phyloP scores from a whole-genome alignment of 2,888 invertebrate genomes.

The Lochmaea crataegi region DNA sequence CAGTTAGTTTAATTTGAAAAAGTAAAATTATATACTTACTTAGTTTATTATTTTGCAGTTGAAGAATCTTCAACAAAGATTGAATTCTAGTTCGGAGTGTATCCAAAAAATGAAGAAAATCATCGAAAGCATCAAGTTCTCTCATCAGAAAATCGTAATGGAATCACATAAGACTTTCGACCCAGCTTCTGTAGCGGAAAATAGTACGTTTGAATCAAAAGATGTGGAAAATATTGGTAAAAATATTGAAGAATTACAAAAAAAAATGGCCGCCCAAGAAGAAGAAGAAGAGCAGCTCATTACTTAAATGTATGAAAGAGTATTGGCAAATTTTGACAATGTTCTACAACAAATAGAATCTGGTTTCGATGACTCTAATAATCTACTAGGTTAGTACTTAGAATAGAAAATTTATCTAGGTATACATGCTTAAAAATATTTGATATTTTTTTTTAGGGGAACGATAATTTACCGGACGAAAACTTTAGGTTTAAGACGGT shows the following conservation, averaged over 20 bases:
- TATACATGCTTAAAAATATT: neutral
- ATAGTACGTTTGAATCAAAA: conserved; percentile 45
- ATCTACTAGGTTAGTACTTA: conserved; percentile 22
- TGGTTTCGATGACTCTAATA: conserved; percentile 48
- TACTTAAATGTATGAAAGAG: conserved; percentile 52
- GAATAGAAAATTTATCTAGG: too few species aligned
- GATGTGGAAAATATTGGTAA: conserved; percentile 57
- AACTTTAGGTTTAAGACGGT: conserved; percentile 76
- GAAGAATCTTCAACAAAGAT: conserved; percentile 50
- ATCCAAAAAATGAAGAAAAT: conserved; percentile 58
- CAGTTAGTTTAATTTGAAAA: too few species aligned
- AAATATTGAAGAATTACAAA: conserved; percentile 53
- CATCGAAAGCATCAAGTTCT: conserved; percentile 60
- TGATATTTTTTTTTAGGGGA: conserved; percentile 19
- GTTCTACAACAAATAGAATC: conserved; percentile 50
- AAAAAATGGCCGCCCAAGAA: conserved; percentile 44
- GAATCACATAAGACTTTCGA: conserved; percentile 48
- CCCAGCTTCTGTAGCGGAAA: conserved; percentile 42
- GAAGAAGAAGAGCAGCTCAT: conserved; percentile 50
- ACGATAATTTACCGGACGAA: conserved; percentile 72
- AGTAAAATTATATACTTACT: too few species aligned
- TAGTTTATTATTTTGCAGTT: neutral
- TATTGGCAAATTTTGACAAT: conserved; percentile 51
- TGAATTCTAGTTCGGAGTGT: conserved; percentile 57
- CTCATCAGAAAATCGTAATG: conserved; percentile 55